Conservation (phyloP, 2,797 vertebrate genomes). For the Hybognathus amarus region DNA sequence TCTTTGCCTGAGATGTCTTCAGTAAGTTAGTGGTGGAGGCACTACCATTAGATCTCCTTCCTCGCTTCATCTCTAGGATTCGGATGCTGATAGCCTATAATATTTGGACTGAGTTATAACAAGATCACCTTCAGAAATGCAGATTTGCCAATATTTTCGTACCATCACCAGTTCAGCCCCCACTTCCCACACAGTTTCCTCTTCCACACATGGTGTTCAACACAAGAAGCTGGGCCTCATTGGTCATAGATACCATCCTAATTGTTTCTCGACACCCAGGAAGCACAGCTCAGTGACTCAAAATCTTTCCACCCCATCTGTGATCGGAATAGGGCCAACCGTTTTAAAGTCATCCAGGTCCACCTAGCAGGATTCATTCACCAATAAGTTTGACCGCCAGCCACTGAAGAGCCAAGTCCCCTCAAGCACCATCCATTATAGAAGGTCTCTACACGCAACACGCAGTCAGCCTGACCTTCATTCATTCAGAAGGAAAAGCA, state of each 20-base stretch:
- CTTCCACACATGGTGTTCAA: neutral
- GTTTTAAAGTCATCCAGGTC: neutral
- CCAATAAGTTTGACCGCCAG: conserved; percentile 14
- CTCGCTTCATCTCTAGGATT: conserved; percentile 27
- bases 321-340: neutral
- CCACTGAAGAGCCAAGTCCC: conserved; percentile 26
- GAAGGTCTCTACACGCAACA: conserved; percentile 32
- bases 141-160: neutral
- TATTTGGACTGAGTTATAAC: conserved; percentile 52
- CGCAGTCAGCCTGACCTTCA: neutral
- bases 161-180: neutral
- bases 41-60: neutral
- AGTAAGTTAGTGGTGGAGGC: conserved; percentile 23
- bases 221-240: conserved; percentile 14
- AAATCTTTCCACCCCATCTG: neutral
- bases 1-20: conserved; percentile 54
- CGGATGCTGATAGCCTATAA: neutral
- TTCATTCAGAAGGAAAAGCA: conserved; percentile 35
- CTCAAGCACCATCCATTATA: neutral
- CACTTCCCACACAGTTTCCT: neutral
- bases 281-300: conserved; percentile 35
- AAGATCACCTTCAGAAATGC: conserved; percentile 5
- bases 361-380: neutral
- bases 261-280: conserved; percentile 8
- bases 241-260: neutral